Conservation (phyloP, 1,140 invertebrate species). For the Cephus cinctus region DNA sequence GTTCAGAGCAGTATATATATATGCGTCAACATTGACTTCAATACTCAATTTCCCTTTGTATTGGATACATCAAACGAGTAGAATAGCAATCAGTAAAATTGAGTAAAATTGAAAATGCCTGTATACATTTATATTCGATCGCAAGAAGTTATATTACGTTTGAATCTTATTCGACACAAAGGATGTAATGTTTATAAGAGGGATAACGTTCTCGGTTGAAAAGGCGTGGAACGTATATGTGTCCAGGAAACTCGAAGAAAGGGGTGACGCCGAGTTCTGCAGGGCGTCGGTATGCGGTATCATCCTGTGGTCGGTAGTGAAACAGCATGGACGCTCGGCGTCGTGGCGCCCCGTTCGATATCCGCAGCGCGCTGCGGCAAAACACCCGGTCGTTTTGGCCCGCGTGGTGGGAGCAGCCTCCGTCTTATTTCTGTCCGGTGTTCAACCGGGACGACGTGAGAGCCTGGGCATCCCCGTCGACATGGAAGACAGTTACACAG, state of each 20-base stretch:
- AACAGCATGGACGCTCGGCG: conserved; percentile 13
- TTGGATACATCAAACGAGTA: too few species aligned
- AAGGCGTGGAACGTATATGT: too few species aligned
- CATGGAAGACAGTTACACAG: conserved; percentile 53
- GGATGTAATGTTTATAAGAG: too few species aligned
- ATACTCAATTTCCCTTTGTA: too few species aligned
- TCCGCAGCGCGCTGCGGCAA: conserved; percentile 20
- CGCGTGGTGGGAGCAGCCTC: conserved; percentile 38
- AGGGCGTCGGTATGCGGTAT: conserved; percentile 1
- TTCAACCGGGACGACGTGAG: conserved; percentile 4
- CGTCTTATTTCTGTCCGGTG: conserved; percentile 48
- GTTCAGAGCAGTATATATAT: too few species aligned
- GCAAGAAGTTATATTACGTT: too few species aligned
- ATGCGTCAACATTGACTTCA: too few species aligned
- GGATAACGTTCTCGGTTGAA: too few species aligned
- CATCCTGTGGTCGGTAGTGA: conserved; percentile 9
- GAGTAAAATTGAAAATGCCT: too few species aligned
- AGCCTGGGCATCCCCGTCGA: conserved; percentile 9
- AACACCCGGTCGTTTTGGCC: not conserved
- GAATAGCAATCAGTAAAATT: too few species aligned
- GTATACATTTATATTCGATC: too few species aligned
- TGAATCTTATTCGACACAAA: too few species aligned
- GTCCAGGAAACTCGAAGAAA: not conserved
- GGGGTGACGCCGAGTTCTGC: not conserved
- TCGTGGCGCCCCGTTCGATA: conserved; percentile 32